These are phyloP conservation scores for Trichomycterus rosablanca DNA, from an alignment of 2,113 vertebrate species.

Conservation along the genomic window DNA sequence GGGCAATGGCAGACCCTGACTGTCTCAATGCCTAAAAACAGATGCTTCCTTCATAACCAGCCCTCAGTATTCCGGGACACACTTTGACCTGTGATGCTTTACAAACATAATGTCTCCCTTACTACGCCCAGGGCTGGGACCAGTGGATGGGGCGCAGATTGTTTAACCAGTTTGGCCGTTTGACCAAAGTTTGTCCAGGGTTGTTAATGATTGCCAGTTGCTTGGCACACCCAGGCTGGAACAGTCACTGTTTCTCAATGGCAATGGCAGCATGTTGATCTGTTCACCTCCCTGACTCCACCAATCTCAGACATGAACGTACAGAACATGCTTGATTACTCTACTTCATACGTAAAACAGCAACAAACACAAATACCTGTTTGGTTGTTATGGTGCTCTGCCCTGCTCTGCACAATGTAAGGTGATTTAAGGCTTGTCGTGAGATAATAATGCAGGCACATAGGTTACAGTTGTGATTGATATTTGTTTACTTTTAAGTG, in stretches of 20 bases:
- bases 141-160: slow-evolving; percentile 10
- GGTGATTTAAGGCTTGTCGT: slow-evolving; percentile 8
- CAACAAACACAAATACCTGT: slow-evolving; percentile 15
- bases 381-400: slow-evolving; percentile 22
- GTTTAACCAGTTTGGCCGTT: slow-evolving; percentile 46
- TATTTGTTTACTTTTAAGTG: neutral
- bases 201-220: slow-evolving; percentile 48
- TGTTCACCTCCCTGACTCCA: slow-evolving; percentile 29
- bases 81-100: slow-evolving; percentile 14
- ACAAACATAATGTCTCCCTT: slow-evolving; percentile 16
- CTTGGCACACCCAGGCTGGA: slow-evolving; percentile 38
- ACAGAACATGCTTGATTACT: neutral
- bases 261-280: slow-evolving; percentile 32
- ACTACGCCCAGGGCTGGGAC: slow-evolving; percentile 35
- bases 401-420: slow-evolving; percentile 21
- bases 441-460: neutral
- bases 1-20: slow-evolving; percentile 29
- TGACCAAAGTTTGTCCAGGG: slow-evolving; percentile 45
- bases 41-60: slow-evolving; percentile 25
- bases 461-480: neutral
- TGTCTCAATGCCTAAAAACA: slow-evolving; percentile 37
- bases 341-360: neutral
- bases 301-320: slow-evolving; percentile 13
- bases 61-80: neutral
- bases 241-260: slow-evolving; percentile 20